Evolutionary conservation across 1,140 invertebrate genomes (phyloP).

Genomic region (Potamilus streckersoni): DNA sequence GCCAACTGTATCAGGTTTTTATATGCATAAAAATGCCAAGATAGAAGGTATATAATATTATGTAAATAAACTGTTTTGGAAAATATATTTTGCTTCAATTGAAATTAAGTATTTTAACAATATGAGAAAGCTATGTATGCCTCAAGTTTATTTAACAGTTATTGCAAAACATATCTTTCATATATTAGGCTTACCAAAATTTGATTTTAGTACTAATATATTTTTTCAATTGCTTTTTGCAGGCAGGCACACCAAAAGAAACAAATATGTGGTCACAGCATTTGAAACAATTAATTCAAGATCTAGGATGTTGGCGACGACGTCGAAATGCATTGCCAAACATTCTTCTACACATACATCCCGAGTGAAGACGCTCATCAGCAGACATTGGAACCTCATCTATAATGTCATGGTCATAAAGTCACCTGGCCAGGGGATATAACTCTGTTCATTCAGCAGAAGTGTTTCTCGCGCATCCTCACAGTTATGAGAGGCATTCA

Average conservation of each 20-base stretch:
- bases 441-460: no score
- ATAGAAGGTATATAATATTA: no score
- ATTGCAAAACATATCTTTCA: neutral
- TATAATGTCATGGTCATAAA: no score
- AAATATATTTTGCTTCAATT: neutral
- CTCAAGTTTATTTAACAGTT: neutral
- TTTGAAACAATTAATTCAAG: slow-evolving; percentile 89
- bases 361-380: no score
- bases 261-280: slow-evolving; percentile 90
- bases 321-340: slow-evolving; percentile 92
- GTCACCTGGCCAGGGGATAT: no score
- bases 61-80: neutral
- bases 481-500: no score
- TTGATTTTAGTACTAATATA: neutral
- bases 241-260: slow-evolving; percentile 88
- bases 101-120: slow-evolving; percentile 1
- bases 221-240: slow-evolving; percentile 63
- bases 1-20: no score
- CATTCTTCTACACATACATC: slow-evolving; percentile 69
- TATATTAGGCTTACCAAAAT: neutral
- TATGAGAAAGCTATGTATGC: neutral
- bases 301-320: slow-evolving; percentile 90
- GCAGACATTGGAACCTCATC: no score
- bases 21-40: no score
- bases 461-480: no score